Percentiles rank a stretch among this genome's conserved stretches.
These are phyloP conservation scores for Tromatobia lineatoria DNA, from an alignment of 2,888 invertebrate species.

Conservation along the genomic window DNA sequence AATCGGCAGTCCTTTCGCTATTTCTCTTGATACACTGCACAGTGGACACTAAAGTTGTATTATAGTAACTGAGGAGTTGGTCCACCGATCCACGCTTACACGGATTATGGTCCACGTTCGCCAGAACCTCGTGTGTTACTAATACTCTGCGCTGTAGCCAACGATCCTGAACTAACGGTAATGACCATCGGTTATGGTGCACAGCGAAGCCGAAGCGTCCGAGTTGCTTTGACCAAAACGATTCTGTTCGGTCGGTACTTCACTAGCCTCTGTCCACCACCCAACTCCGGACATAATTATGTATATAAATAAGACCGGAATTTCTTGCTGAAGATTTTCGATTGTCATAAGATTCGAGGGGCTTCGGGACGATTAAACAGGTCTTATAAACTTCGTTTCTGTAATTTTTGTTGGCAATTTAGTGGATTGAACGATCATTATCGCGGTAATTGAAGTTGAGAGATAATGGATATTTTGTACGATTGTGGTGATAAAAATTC, in stretches of 20 bases:
- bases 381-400: not conserved
- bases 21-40: not conserved
- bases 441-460: not conserved
- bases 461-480: no score
- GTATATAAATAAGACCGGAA: constrained; percentile 47
- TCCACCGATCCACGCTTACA: constrained; percentile 61
- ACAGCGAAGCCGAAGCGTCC: constrained; percentile 41
- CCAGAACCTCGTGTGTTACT: constrained; percentile 50
- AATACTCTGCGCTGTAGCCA: constrained; percentile 44
- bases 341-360: not conserved
- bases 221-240: constrained; percentile 20
- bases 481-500: no score
- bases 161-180: constrained; percentile 68
- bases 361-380: not conserved
- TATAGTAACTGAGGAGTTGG: not conserved
- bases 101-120: constrained; percentile 57
- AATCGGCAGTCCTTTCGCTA: not conserved
- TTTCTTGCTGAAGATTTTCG: constrained; percentile 29
- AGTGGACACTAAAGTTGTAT: constrained; percentile 13
- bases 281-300: constrained; percentile 48
- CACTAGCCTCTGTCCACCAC: not conserved
- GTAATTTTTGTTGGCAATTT: not conserved
- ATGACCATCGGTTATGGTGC: constrained; percentile 66
- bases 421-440: not conserved
- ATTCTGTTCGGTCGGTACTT: constrained; percentile 33